Evolutionary conservation across 2,113 vertebrate genomes (phyloP).

Genomic region (Etheostoma cragini): DNA sequence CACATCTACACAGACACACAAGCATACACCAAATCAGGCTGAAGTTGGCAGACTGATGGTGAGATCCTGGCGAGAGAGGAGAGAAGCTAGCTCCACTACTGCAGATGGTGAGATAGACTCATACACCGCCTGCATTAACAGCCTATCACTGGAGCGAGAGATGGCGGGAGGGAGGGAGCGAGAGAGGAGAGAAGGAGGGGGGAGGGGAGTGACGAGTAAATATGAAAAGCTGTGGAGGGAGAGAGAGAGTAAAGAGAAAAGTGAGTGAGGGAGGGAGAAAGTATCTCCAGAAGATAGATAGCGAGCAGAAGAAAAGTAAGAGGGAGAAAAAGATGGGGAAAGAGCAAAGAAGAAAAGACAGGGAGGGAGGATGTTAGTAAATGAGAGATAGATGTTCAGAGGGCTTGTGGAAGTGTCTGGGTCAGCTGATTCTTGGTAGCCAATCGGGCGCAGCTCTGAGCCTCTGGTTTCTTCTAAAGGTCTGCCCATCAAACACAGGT

Average conservation of each 20-base stretch:
- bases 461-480: slow-evolving; percentile 60
- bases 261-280: slow-evolving; percentile 44
- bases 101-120: slow-evolving; percentile 93
- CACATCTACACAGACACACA: slow-evolving; percentile 43
- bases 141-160: slow-evolving; percentile 90
- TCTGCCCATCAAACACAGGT: slow-evolving; percentile 49
- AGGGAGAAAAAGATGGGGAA: slow-evolving; percentile 34
- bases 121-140: slow-evolving; percentile 93
- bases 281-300: slow-evolving; percentile 51
- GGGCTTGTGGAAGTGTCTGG: slow-evolving; percentile 66
- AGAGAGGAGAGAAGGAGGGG: not conserved
- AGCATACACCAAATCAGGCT: slow-evolving; percentile 49
- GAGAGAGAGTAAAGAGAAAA: slow-evolving; percentile 57
- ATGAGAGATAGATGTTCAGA: slow-evolving; percentile 26
- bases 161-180: slow-evolving; percentile 22
- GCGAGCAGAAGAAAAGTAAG: slow-evolving; percentile 7
- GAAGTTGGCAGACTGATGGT: slow-evolving; percentile 72
- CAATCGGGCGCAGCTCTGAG: slow-evolving; percentile 79
- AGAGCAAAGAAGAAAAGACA: slow-evolving; percentile 11
- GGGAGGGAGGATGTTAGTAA: slow-evolving; percentile 19
- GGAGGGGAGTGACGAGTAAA: slow-evolving; percentile 58
- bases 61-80: slow-evolving; percentile 74
- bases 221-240: slow-evolving; percentile 76
- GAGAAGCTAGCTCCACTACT: slow-evolving; percentile 90
- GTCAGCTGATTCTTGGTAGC: slow-evolving; percentile 86